Evolutionary conservation across 2,888 invertebrate genomes (phyloP).

Genomic region (Dryocosmus kuriphilus): DNA sequence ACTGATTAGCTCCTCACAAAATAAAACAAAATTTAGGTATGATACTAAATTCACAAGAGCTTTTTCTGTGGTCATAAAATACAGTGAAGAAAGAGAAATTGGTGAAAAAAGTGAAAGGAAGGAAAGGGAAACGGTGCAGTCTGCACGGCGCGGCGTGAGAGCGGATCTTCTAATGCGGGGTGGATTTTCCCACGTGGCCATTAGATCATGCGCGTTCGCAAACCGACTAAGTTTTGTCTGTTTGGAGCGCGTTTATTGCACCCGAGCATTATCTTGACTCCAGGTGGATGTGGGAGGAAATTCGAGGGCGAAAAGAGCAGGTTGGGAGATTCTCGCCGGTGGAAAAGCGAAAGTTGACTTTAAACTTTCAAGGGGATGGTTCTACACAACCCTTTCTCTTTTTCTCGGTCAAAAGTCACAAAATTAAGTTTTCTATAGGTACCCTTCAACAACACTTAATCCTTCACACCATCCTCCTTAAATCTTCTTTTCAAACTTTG

Average conservation of each 20-base stretch:
- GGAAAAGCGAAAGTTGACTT: conserved; percentile 74
- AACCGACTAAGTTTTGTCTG: conserved; percentile 68
- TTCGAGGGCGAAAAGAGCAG: conserved; percentile 42
- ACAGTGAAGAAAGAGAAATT: neutral
- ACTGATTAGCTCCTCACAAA: neutral
- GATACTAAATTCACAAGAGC: neutral
- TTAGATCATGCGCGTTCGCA: conserved; percentile 69
- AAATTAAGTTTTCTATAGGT: conserved; percentile 19
- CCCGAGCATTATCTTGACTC: conserved; percentile 71
- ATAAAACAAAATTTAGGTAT: neutral
- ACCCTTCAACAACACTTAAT: conserved; percentile 15
- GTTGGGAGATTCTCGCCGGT: conserved; percentile 50
- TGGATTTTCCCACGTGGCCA: conserved; percentile 74
- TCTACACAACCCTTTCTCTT: conserved; percentile 46
- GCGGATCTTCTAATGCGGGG: conserved; percentile 47
- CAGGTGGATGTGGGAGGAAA: conserved; percentile 61
- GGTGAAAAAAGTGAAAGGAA: conserved; percentile 29
- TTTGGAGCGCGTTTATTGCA: conserved; percentile 68
- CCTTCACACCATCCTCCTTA: conserved; percentile 40
- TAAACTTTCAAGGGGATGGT: conserved; percentile 73
- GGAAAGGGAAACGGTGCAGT: conserved; percentile 53
- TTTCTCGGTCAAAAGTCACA: conserved; percentile 21
- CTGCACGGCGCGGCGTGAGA: conserved; percentile 38
- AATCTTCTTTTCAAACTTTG: neutral
- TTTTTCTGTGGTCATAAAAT: neutral